Evolutionary conservation across 2,113 vertebrate species (phyloP), one percentile per base, ranked within the genome.

Genomic region (Otocyon megalotis): DNA sequence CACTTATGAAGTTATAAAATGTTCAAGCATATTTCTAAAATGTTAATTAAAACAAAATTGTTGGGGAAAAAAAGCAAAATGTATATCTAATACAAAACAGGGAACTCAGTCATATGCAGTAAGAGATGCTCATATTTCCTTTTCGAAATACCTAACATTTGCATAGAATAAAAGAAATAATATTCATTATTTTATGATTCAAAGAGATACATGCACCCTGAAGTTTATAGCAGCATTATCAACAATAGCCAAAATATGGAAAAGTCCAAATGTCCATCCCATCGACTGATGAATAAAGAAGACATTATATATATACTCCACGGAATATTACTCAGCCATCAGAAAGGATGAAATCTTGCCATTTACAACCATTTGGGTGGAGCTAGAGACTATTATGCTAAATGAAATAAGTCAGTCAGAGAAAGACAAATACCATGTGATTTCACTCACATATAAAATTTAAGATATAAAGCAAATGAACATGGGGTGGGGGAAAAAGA

Each of bases 141-240:
- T 92, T 83, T 32, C 91, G 26, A 76, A 93, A 88, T 28, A 72
- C 80, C 56, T 74, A 77, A 72, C 35, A 67, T 92, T 30, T 91
- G 30, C 65, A 79, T 15, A 92, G 50, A 94, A 80, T 80, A 88
- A 88, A 35, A 35, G 7, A 71, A 86, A 72, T 9, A 72, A 17
- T 19, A 63, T 28, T 65, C 60, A 84, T 92, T 67, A 67, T 32
- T 67, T 67, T 67, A 67, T 14, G 5, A 72, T 22, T 72, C n/a
- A 72, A 37, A 72, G 35, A 9, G 35, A 72, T 72, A 72, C 35
- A 72, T 37, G 62, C 9, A 72, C n/a, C 69, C 19, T 1, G 8
- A 72, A 37, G 10, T 72, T 72, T 72, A 72, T 37, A 72, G 19
- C 69, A 72, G 20, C 19, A 72, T 72, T 72, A 72, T 37, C 69